Conservation (phyloP, 2,888 invertebrate species). For the Drosophila affinis region DNA sequence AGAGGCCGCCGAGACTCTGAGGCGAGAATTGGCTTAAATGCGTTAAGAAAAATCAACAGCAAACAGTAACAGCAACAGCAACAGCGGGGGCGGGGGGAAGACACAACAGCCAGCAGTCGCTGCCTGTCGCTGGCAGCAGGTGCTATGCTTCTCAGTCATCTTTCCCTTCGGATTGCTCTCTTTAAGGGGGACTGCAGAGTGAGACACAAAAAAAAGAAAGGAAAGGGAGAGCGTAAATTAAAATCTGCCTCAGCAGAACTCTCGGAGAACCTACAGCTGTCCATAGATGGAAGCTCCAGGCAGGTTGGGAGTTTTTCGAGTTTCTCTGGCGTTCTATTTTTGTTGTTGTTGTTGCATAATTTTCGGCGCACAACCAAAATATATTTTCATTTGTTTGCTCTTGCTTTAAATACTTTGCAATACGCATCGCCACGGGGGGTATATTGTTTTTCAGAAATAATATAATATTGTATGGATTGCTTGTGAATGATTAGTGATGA, state of each 20-base stretch:
- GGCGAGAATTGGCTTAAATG: constrained; percentile 77
- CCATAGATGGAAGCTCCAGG: not conserved
- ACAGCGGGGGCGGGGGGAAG: constrained; percentile 6
- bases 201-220: constrained; percentile 25
- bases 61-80: constrained; percentile 5
- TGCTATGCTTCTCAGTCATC: constrained; percentile 63
- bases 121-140: constrained; percentile 70
- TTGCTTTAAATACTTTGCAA: constrained; percentile 8
- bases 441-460: not conserved
- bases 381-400: constrained; percentile 62
- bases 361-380: constrained; percentile 34
- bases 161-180: not conserved
- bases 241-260: constrained; percentile 37
- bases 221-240: constrained; percentile 54
- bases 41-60: constrained; percentile 76
- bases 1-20: constrained; percentile 27
- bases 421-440: not conserved
- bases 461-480: no score
- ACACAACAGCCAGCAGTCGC: not conserved
- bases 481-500: no score
- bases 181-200: not conserved
- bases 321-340: constrained; percentile 10
- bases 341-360: constrained; percentile 55
- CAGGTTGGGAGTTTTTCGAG: constrained; percentile 5
- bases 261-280: constrained; percentile 5